Evolutionary conservation across 30 jellyfish, hydroid and myxozoan genomes (phyloP), one percentile per base, ranked within the genome.

Genomic region (Calvadosia cruxmelitensis): DNA sequence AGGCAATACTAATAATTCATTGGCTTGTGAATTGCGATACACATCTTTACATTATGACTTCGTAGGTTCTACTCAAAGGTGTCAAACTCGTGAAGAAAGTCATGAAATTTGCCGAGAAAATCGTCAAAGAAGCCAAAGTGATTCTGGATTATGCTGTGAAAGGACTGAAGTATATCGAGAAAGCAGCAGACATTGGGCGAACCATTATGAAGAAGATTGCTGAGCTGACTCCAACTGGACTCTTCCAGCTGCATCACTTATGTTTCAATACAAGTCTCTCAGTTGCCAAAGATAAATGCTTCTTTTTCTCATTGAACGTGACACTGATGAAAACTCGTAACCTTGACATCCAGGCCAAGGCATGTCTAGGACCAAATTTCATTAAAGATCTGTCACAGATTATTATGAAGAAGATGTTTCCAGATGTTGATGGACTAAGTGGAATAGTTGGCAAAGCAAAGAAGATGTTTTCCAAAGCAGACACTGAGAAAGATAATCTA

Each of bases 261-360:
- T 86, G 96, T 53, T 86, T 79, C 65, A 86, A 86, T 34, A 86
- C 96, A 25, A 52, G 93, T 13, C 76, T 86, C 32, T 94, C 73
- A 63, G 66, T 70, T 63, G 96, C 94, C 5, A 34, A 84, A 15
- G 53, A 76, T 0, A 81, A 89, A 0, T 86, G 96, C 31, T 80
- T 86, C 61, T 78, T 68, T 24, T 23, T 86, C 51, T 34, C 57
- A 1, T 69, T 86, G 36, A 77, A 79, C 63, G 94, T 82, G 31
- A 79, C 86, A 3, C 66, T 78, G 53, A 77, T 81, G 27, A 82
- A 84, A 50, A 63, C 26, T 20, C 70, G 75, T 42, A 78, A 72
- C 68, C 73, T 79, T 0, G 78, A 68, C 16, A 51, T 86, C 25
- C 78, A 62, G 24, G 67, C 87, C 0, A 50, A 75, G 15, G 78